Evolutionary conservation across 2,888 invertebrate species (phyloP), one percentile per base, ranked within the genome.

Genomic region (Amiota communis): DNA sequence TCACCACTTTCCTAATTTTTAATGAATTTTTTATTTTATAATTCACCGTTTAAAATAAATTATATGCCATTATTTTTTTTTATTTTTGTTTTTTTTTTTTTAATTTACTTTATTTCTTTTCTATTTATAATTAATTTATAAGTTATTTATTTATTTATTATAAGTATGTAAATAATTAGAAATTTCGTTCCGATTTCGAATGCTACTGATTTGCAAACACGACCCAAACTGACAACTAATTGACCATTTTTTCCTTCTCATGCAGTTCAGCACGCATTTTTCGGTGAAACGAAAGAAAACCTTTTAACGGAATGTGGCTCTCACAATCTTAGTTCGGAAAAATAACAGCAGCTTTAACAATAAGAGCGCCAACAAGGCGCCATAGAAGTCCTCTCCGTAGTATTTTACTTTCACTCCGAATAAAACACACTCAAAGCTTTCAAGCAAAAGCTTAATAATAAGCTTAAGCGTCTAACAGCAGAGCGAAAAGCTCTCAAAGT

Each of bases 161-260:
- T n/a, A n/a, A n/a, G n/a, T 23, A 23, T 23, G 23, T 23, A 23
- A 23, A 2, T 56, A 46, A 15, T 56, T 73, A 57, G 53, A 56
- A 71, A 71, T 70, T 76, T 74, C 73, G 68, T 75, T 83, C 79
- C 82, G 82, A 80, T 86, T 82, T 78, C 81, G 77, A 76, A 81
- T 89, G 88, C 82, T 89, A 83, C 85, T 88, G 81, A 86, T 85
- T 87, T 87, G 89, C 88, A 87, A 88, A 87, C 88, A 86, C 88
- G 89, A 87, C 85, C 86, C 87, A 87, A 88, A 88, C 88, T 88
- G 88, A 89, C 84, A 84, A 79, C 83, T 82, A 82, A 87, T 79
- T 86, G 80, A 76, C 80, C 80, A 82, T 82, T 80, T 83, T 83
- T 86, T 84, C 79, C 80, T 82, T 81, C 82, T 81, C 84, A 83